These are phyloP conservation scores for Sprattus sprattus DNA, from an alignment of 2,113 vertebrate genomes.

Conservation along the genomic window DNA sequence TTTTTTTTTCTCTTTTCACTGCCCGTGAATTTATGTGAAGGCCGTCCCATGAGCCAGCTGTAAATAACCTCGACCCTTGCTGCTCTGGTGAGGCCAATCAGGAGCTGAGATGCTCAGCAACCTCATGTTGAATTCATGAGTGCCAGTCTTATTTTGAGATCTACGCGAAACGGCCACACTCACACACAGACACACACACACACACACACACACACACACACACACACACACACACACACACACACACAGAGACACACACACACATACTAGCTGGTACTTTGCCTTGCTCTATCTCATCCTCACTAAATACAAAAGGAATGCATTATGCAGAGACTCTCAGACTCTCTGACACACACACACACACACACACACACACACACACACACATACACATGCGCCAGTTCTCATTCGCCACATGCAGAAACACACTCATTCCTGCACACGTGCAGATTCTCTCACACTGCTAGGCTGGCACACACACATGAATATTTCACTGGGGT, in stretches of 20 bases:
- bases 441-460: slow-evolving; percentile 59
- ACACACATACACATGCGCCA: slow-evolving; percentile 5
- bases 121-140: slow-evolving; percentile 70
- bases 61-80: slow-evolving; percentile 30
- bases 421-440: slow-evolving; percentile 24
- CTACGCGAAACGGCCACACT: slow-evolving; percentile 37
- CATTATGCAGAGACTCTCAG: not conserved
- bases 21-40: no score
- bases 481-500: slow-evolving; percentile 74
- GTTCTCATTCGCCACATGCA: not conserved
- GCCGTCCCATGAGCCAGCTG: slow-evolving; percentile 24
- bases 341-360: not conserved
- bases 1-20: no score
- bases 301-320: slow-evolving; percentile 5
- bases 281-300: not conserved
- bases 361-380: not conserved
- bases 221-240: not conserved
- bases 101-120: slow-evolving; percentile 46
- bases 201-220: not conserved
- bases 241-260: slow-evolving; percentile 26
- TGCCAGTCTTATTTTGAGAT: slow-evolving; percentile 64
- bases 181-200: slow-evolving; percentile 20
- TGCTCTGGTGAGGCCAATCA: slow-evolving; percentile 11
- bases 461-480: slow-evolving; percentile 57
- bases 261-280: not conserved